Evolutionary conservation across 92 coral and sea anemone genomes (phyloP), one percentile per base, ranked within the genome.

Genomic region (Nematostella vectensis): DNA sequence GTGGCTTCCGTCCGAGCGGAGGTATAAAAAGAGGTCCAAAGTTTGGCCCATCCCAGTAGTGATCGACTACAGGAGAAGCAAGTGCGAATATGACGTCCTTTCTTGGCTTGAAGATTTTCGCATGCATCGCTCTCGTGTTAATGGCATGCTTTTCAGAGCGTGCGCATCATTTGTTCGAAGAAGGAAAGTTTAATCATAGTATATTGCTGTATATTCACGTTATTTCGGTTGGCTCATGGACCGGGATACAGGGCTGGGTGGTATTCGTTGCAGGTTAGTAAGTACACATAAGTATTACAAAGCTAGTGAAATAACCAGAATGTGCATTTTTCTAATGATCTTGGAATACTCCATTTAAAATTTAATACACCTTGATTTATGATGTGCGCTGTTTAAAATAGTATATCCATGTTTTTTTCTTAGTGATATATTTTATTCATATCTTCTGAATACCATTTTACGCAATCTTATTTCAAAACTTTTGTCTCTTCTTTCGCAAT

Each of bases 201-300:
- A 15, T 66, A 27, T 48, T 43, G 0, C 12, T 55, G 2, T 66
- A 66, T 44, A 22, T 66, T 19, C 72, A 66, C 44, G 25, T 59
- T 15, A 43, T 66, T 26, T 44, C 63, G 12, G 28, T 66, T 25
- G 57, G 55, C 26, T 12, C 72, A 4, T 66, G 72, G 72, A 55
- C 55, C 27, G 72, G 72, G 21, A 66, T 47, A 2, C 72, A 66
- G 17, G 63, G 62, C 15, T 66, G 72, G 72, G 72, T 66, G 6
- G 55, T 66, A 12, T 55, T 66, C 53, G 56, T 66, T 29, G 72
- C 63, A 6, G 72, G 72, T 66, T 54, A 66, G 72, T 29, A n/a
- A n/a, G n/a, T n/a, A n/a, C n/a, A n/a, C n/a, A n/a, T n/a, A n/a
- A n/a, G n/a, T n/a, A n/a, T n/a, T n/a, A n/a, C n/a, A n/a, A n/a